These are phyloP conservation scores for Megaceryle torquata DNA, from an alignment of 2,113 vertebrate species.

Conservation along the genomic window DNA sequence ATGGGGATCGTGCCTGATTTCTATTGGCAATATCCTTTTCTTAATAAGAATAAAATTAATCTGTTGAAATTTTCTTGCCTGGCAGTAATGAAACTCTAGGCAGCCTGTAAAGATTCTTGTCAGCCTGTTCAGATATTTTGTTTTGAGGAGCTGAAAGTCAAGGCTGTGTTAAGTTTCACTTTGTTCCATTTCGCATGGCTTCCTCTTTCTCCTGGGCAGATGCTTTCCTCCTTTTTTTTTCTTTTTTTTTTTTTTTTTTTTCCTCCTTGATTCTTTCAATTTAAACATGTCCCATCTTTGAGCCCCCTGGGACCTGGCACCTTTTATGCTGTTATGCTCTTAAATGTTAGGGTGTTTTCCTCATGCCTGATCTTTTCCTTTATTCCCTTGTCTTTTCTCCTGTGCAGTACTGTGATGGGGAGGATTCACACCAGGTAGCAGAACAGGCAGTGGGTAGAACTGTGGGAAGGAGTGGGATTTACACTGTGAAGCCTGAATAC, in stretches of 20 bases:
- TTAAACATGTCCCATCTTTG: background rate
- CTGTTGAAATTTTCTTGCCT: background rate
- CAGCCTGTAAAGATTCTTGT: background rate
- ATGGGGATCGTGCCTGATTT: background rate
- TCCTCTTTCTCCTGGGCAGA: background rate
- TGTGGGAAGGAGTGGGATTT: background rate
- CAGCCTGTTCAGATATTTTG: background rate
- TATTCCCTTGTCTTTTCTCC: background rate
- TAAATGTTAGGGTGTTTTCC: background rate
- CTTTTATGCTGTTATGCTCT: background rate
- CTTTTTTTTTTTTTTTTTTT: background rate
- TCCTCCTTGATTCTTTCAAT: background rate
- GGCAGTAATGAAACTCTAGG: background rate
- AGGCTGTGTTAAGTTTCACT: background rate
- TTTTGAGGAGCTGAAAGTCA: background rate
- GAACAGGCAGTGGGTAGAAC: background rate
- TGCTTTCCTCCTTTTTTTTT: background rate
- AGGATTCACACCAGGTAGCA: background rate
- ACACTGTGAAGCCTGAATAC: constrained; percentile 6
- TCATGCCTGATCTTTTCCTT: background rate
- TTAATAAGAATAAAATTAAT: background rate
- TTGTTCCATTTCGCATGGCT: background rate
- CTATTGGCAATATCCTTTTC: background rate
- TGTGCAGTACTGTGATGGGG: background rate
- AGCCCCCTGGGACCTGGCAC: background rate